Base-by-base conservation (phyloP, 2,888 invertebrate genomes). In the Silvanus unidentatus region DNA sequence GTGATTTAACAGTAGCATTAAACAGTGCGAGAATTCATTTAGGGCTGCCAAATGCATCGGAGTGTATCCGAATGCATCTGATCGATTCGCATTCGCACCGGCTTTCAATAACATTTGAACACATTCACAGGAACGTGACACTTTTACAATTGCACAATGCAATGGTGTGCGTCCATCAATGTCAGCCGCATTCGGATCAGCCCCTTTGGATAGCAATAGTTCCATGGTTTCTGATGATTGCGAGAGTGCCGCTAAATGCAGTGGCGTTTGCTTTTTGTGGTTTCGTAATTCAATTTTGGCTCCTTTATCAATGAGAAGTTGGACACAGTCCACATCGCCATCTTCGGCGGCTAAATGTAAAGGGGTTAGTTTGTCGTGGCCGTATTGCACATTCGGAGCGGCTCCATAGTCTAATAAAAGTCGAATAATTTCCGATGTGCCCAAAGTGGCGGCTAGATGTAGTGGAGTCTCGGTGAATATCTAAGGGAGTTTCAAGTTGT, bases 271-370 rank as follows among this genome's bases (percentile, higher is more conserved):
- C 45, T 82, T 80, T 62, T 85, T 81, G 41, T 79, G 77, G 69
- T 89, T 89, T 11, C 78, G 77, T 41, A 84, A 81, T 60, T 88
- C 82, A n/a, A 86, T 80, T 39, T 82, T 77, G 1, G 93, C 90
- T 1, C 86, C 84, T 39, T 84, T 79, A 13, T 87, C 82, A 2
- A 91, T 66, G 1, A 92, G 72, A 13, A 89, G 67, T 41, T 77
- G 75, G 1, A 85, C 84, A 54, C 91, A 90, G 53, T 87, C 85
- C 1, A 80, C 80, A 62, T 86, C 87, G 4, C 91, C 90, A 58
- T 92, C 91, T 63, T 91, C 90, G 0, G 92, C 88, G 3, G 93
- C 90, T 55, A 93, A 73, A 72, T 94, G 93, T 16, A 95, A 69
- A 1, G 93, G 87, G 0, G 93, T 91, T 41, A 86, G 80, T 59